A percentile compares a stretch with the other conserved stretches of the same genome.
phyloP scores from a whole-genome alignment of 2,797 vertebrate genomes.

The Falco concolor region DNA sequence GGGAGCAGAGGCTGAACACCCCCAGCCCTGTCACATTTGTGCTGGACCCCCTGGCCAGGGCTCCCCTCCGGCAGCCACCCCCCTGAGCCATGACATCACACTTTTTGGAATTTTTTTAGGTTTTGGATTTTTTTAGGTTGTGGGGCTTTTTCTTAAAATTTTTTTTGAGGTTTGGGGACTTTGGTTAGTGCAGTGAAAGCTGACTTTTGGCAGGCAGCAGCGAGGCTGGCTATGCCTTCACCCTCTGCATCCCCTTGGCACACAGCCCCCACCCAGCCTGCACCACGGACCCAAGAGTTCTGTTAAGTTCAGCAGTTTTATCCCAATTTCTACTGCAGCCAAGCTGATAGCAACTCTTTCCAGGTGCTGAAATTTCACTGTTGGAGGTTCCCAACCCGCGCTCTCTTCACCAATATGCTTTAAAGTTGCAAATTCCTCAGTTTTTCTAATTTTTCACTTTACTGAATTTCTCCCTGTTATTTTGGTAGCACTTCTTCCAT shows the following conservation, averaged over 20 bases:
- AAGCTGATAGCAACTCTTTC: neutral
- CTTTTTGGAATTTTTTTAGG: no score
- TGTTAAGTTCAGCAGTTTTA: neutral
- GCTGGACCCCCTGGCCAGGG: neutral
- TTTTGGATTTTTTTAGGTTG: no score
- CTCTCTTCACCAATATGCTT: neutral
- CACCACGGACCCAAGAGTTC: no score
- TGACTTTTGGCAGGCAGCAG: neutral
- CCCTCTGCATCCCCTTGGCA: rapidly evolving
- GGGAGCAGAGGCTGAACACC: no score
- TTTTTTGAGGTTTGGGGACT: no score
- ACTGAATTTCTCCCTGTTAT: slow-evolving; percentile 63
- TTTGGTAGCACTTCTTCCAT: slow-evolving; percentile 75
- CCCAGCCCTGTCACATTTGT: no score
- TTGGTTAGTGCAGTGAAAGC: neutral
- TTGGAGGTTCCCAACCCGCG: slow-evolving; percentile 45
- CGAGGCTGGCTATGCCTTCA: rapidly evolving
- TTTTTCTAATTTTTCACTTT: neutral
- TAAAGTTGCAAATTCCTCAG: no score
- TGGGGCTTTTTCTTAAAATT: no score
- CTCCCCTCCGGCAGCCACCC: neutral
- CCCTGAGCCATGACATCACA: no score
- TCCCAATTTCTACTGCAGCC: neutral
- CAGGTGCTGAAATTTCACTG: neutral
- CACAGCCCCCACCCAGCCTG: neutral